A percentile compares a stretch with the other conserved stretches of the same genome.
Conservation (phyloP, 1,140 invertebrate genomes). For the Aphaenogaster floridana region DNA sequence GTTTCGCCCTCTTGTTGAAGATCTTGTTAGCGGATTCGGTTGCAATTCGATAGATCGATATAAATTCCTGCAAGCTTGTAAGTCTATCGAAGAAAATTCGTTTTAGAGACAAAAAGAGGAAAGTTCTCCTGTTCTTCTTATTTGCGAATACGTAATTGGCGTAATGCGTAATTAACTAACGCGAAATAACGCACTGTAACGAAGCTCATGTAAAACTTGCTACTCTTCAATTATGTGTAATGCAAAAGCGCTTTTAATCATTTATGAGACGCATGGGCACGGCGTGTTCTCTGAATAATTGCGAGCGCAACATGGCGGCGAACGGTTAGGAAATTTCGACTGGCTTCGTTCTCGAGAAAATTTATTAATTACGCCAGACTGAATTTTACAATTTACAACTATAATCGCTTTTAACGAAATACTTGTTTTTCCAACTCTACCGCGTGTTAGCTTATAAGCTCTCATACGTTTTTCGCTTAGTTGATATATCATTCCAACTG, state of each 20-base stretch:
- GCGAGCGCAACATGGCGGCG: conserved; percentile 25
- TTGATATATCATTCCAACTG: background rate
- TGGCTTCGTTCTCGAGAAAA: conserved; percentile 23
- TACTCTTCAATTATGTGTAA: conserved; percentile 58
- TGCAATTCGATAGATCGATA: conserved; percentile 24
- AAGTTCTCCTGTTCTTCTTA: background rate
- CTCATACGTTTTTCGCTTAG: background rate
- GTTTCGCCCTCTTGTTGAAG: conserved; percentile 52
- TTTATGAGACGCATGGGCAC: conserved; percentile 39
- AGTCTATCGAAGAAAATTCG: background rate
- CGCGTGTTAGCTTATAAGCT: conserved; percentile 4
- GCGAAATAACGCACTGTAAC: conserved; percentile 45
- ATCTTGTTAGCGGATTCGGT: conserved; percentile 61
- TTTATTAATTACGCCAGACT: conserved; percentile 14
- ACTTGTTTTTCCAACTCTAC: background rate
- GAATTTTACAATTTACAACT: conserved; percentile 36
- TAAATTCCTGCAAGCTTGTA: background rate
- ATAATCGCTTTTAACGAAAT: conserved; percentile 13
- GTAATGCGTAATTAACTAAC: conserved; percentile 37
- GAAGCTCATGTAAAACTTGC: conserved; percentile 54
- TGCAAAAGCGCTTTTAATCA: conserved; percentile 61
- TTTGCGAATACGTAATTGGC: conserved; percentile 40
- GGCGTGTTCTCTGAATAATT: conserved; percentile 56
- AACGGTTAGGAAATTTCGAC: conserved; percentile 49
- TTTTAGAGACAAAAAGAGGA: background rate